Conservation (phyloP, 1,140 invertebrate genomes). For the Rhagoletis pomonella region DNA sequence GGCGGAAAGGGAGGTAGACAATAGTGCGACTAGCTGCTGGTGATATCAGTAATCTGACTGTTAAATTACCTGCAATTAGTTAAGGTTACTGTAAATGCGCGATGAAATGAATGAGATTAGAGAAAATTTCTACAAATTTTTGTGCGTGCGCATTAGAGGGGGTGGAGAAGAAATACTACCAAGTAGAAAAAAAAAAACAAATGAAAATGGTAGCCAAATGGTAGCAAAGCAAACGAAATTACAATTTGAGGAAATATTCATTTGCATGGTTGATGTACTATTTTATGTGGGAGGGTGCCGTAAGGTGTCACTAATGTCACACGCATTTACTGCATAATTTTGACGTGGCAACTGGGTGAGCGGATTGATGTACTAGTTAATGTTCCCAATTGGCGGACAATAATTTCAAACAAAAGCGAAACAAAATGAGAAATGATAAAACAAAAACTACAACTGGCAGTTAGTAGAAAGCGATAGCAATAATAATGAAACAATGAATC, state of each 20-base stretch:
- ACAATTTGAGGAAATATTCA: background rate
- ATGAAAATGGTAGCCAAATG: background rate
- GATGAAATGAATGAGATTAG: slow-evolving; percentile 71
- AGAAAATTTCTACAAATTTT: slow-evolving; percentile 46
- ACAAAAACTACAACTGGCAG: background rate
- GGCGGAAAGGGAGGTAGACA: background rate
- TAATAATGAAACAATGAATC: background rate
- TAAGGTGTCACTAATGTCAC: slow-evolving; percentile 10
- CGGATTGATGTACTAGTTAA: background rate
- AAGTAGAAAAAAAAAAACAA: background rate
- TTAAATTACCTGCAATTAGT: slow-evolving; percentile 74
- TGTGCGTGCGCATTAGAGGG: background rate
- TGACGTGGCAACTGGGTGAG: background rate
- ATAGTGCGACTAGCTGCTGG: background rate
- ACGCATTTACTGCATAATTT: background rate
- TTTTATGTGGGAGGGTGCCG: background rate
- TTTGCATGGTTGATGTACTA: background rate
- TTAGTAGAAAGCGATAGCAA: background rate
- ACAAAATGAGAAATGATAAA: slow-evolving; percentile 38
- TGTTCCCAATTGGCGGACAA: background rate
- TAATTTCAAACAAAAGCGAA: slow-evolving; percentile 30
- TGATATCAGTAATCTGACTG: slow-evolving; percentile 27
- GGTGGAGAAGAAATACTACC: no score
- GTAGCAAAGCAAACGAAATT: background rate
- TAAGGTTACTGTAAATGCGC: slow-evolving; percentile 72